Evolutionary conservation across 1,140 invertebrate genomes (phyloP), one percentile per base, ranked within the genome.

Genomic region (Spodoptera litura): DNA sequence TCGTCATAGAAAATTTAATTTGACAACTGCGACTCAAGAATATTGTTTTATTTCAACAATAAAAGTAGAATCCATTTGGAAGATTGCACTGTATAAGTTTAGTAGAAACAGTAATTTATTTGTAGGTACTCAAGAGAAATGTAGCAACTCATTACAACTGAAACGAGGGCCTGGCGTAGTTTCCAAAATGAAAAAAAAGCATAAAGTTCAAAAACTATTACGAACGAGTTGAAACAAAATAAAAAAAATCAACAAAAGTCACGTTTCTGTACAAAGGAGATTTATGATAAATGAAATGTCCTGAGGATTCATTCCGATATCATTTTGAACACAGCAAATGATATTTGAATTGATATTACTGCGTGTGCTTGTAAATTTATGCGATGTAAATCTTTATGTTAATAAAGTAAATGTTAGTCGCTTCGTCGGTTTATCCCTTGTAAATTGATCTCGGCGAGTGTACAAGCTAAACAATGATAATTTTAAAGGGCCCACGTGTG

Each of bases 391-490:
- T 77, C 61, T 70, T 78, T 78, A 78, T 70, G 64, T 71, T 70
- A 78, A 78, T 78, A 71, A 70, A 78, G 64, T 20, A 78, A 78
- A 78, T 70, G 55, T 64, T 38, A 6, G 11, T 44, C 38, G 38
- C 9, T 10, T 6, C 55, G 49, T 70, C 64, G 49, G 70, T 56
- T 64, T 76, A 66, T 82, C 66, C 77, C 53, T 81, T 79, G 70
- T 62, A 79, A 49, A 59, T 59, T 78, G 66, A 71, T 74, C 68
- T 72, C 76, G 68, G 27, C 44, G 56, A 61, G 35, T 58, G 79
- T 77, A 78, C 75, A 85, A 86, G 83, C 85, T 87, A 84, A 91
- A 89, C 90, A 90, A 90, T 91, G 86, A 90, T 90, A 90, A 93
- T 90, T 91, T 89, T 84, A 85, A 88, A 78, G 56, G 66, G 71